Base-by-base conservation (phyloP, 2,888 invertebrate genomes). In the Xanthorhoe designata region DNA sequence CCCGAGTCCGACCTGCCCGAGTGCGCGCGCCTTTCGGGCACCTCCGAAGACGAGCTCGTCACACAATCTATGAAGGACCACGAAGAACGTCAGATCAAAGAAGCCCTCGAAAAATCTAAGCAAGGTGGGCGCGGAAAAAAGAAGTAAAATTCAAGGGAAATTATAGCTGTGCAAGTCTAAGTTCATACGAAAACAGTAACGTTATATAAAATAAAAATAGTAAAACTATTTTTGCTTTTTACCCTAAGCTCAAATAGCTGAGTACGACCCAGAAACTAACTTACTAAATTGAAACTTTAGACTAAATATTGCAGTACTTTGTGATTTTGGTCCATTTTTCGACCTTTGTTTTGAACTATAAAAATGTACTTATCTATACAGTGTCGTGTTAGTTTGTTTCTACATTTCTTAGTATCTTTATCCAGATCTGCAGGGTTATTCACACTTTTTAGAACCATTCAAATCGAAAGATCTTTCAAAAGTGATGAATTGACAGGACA, bases 21-120 rank as follows among this genome's bases (percentile, higher is more conserved):
- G 67, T 97, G 97, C 84, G 98, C 98, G 0, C 95, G 98, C 19
- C 94, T 98, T 35, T 96, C 96, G 24, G 95, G 95, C 8, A 91
- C 89, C 67, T 95, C 95, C 0, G 96, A 96, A 64, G 96, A 96
- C 56, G 95, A 96, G 35, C 85, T 93, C 42, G 86, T 91, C 61
- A 88, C 87, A 68, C 90, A 90, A 61, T 89, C 90, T 0, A 78
- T 85, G 65, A 90, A 91, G 64, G 94, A 95, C 71, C 94, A 94
- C 32, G 97, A 97, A 80, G 96, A 97, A 19, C 91, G 94, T 71
- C 96, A 96, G 64, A 92, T 97, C 61, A 95, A 95, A 74, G 94
- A 95, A 79, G 97, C 96, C 0, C 87, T 97, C 19, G 96, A 96
- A 81, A 96, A 96, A 77, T 97, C 97, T 78, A 95, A 94, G 72